Percentiles rank a stretch among this genome's conserved stretches.
These are phyloP conservation scores for Ramphastos sulfuratus DNA, from an alignment of 2,113 vertebrate species.

Conservation along the genomic window DNA sequence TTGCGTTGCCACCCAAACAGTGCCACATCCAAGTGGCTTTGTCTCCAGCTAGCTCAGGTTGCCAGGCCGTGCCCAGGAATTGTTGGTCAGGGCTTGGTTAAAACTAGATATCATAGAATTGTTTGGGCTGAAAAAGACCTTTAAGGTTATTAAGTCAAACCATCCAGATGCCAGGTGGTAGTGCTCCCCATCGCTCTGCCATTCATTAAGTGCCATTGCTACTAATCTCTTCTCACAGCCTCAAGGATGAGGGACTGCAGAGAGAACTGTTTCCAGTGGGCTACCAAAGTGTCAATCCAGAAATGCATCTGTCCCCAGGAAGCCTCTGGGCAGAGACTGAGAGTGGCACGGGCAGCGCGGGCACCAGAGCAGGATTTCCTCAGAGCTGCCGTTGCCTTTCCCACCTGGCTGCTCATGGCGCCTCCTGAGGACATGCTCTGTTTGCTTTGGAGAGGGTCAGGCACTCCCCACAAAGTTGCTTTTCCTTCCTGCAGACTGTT, in stretches of 20 bases:
- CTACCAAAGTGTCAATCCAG: not conserved
- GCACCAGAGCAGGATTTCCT: not conserved
- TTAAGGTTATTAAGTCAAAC: not conserved
- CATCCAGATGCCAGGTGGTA: not conserved
- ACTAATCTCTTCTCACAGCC: not conserved
- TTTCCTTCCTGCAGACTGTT: not conserved
- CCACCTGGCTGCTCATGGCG: not conserved
- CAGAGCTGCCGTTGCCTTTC: not conserved
- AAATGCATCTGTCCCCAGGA: not conserved
- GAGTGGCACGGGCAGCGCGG: accelerated
- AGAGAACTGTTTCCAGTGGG: not conserved
- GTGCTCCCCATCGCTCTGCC: not conserved
- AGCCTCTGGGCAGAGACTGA: not conserved
- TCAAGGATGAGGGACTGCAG: not conserved
- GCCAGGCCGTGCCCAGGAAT: not conserved
- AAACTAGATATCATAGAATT: not conserved
- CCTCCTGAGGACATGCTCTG: not conserved
- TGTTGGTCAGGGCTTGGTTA: not conserved
- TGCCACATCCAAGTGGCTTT: not conserved
- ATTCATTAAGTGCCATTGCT: not conserved
- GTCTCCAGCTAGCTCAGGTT: accelerated
- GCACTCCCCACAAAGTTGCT: not conserved
- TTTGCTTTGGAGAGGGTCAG: not conserved
- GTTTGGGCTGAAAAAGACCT: not conserved
- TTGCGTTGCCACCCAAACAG: not conserved